A percentile compares a stretch with the other conserved stretches of the same genome.
These are phyloP conservation scores for Sebastes elongatus DNA, from an alignment of 2,797 vertebrate genomes.

Conservation along the genomic window DNA sequence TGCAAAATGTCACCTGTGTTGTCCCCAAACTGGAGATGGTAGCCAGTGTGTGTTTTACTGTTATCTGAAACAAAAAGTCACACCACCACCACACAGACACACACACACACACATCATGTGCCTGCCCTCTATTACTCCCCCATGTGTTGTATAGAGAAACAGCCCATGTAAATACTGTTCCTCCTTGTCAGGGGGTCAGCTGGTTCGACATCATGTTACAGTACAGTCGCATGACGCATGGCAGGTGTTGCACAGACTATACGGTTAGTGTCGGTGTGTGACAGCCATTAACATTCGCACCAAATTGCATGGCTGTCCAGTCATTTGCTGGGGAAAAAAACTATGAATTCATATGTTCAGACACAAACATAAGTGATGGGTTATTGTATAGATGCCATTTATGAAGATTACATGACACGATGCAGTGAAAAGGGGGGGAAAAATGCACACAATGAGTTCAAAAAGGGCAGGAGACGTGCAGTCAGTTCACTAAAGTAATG, in stretches of 20 bases:
- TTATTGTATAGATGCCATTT: not conserved
- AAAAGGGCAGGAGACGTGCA: not conserved
- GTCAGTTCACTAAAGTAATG: not conserved
- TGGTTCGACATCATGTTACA: slow-evolving; percentile 53
- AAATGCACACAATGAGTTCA: not conserved
- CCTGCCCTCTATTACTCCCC: slow-evolving; percentile 5
- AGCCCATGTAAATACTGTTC: slow-evolving; percentile 53
- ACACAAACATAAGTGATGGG: not conserved
- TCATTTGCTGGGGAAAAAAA: not conserved
- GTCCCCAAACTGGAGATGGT: slow-evolving; percentile 15
- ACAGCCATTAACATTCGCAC: not conserved
- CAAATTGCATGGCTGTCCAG: not conserved
- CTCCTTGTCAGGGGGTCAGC: slow-evolving; percentile 39
- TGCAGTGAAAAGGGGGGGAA: not conserved
- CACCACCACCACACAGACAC: not conserved
- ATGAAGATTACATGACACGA: not conserved
- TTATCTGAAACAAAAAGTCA: slow-evolving; percentile 23
- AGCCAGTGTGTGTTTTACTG: not conserved
- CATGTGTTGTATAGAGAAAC: slow-evolving; percentile 34
- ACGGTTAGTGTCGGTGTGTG: not conserved
- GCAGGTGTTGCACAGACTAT: slow-evolving; percentile 31
- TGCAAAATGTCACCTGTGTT: slow-evolving; percentile 43
- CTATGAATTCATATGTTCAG: not conserved
- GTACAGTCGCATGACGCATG: slow-evolving; percentile 37
- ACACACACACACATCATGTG: slow-evolving; percentile 24